Percentiles rank a stretch among this genome's conserved stretches.
Conservation (phyloP, 2,113 vertebrate genomes). For the Ariopsis seemanni region DNA sequence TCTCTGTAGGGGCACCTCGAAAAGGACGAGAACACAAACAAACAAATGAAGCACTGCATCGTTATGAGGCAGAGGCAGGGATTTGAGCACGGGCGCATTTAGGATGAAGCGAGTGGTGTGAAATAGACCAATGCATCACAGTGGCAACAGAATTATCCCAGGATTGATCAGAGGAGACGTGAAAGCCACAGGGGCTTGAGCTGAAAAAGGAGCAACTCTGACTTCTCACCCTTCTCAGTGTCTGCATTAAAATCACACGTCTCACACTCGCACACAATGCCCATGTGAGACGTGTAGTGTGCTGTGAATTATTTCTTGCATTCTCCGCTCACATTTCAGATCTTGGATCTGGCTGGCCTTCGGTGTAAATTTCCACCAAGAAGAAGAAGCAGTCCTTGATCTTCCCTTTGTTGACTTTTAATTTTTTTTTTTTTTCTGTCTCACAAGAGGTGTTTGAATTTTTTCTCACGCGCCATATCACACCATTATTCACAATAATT, state of each 20-base stretch:
- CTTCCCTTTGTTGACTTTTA: background rate
- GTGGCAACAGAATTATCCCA: conserved; percentile 55
- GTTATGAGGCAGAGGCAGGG: conserved; percentile 29
- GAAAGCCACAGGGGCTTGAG: conserved; percentile 46
- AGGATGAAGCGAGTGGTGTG: conserved; percentile 40
- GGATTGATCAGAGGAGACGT: conserved; percentile 52
- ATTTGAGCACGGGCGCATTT: conserved; percentile 41
- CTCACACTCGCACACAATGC: background rate
- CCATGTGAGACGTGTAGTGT: conserved; percentile 15
- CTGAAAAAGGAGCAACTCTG: conserved; percentile 42
- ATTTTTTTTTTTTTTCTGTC: conserved; percentile 13
- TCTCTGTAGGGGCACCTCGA: background rate
- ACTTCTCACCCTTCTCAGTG: conserved; percentile 18
- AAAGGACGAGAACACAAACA: conserved; percentile 35
- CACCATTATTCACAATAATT: conserved; percentile 42
- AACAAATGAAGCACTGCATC: conserved; percentile 53
- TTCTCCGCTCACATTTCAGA: background rate
- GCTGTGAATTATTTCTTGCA: conserved; percentile 10
- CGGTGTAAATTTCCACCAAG: background rate
- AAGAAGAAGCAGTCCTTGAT: background rate
- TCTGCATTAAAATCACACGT: conserved; percentile 26
- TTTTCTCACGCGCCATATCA: background rate
- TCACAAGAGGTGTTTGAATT: background rate
- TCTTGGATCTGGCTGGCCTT: background rate
- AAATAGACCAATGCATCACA: conserved; percentile 59